Base-by-base conservation (phyloP, 2,113 vertebrate species). In the Prietella phreatophila region DNA sequence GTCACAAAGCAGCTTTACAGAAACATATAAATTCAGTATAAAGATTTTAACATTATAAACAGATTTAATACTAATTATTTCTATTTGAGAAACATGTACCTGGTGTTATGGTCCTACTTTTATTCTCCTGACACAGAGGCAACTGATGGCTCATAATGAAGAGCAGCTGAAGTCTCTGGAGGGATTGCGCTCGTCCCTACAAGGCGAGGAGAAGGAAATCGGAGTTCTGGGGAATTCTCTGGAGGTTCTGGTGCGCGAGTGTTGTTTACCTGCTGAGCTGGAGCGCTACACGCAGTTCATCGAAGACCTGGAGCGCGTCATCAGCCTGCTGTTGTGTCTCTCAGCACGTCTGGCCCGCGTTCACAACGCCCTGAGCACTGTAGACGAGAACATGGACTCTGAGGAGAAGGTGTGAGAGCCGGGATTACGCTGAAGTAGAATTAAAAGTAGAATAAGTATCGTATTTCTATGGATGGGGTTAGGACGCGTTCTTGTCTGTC, bases 221-320 rank as follows among this genome's bases (percentile, higher is more conserved):
- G 50, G 65, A 0, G 53, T 5, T 78, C 56, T 81, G 0, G 94
- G 96, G 0, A 65, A 88, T 22, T 91, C 92, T 7, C 92, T 98
- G 88, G 92, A 96, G 92, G 92, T 89, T 0, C 56, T 87, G 13
- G 94, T 99, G 22, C 58, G 60, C 6, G 93, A 91, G 0, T 47
- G 93, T 39, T 99, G 97, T 92, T 88, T 92, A 3, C 95, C 97
- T 0, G 91, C 95, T 0, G 97, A 99, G 87, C 92, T 96, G 4
- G 96, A 99, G 92, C 93, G 96, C 25, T 99, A 98, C 94, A 39
- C 87, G 83, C 94, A 96, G 88, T 99, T 99, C 93, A 94, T 99
- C 0, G 96, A 94, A 0, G 97, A 99, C 93, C 92, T 99, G 91
- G 97, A 99, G 94, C 96, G 97, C 6, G 98, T 99, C 20, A 93